phyloP scores from a whole-genome alignment of 2,888 invertebrate species.

The Oxycera nigricornis region DNA sequence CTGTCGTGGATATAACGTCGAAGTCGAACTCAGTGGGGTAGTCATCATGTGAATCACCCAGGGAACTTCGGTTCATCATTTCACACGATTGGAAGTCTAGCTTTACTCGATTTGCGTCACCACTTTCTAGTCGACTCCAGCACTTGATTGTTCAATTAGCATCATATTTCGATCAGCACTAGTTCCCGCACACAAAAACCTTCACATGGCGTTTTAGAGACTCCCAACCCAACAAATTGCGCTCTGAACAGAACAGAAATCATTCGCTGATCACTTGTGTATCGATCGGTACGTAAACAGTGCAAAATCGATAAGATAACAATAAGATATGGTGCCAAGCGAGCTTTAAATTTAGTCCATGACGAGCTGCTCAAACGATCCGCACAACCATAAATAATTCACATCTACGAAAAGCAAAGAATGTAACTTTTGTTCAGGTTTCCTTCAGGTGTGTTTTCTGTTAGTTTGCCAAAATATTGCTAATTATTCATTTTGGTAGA shows the following conservation, averaged over 20 bases:
- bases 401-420: no score
- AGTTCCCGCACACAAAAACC: neutral
- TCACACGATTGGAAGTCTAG: neutral
- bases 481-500: no score
- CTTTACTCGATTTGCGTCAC: neutral
- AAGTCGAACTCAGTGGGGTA: neutral
- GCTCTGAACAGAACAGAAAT: neutral
- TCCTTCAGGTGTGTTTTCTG: no score
- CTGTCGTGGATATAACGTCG: neutral
- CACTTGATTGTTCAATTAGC: neutral
- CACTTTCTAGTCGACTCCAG: neutral
- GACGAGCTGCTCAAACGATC: neutral
- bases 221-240: neutral
- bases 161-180: neutral
- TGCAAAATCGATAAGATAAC: constrained; percentile 40
- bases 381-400: neutral
- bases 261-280: neutral
- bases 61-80: constrained; percentile 8
- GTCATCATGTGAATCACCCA: neutral
- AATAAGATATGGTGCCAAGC: neutral
- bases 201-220: neutral
- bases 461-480: no score
- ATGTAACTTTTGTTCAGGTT: no score
- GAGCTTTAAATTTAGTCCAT: constrained; percentile 14
- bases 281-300: constrained; percentile 13